Evolutionary conservation across 2,888 invertebrate genomes (phyloP).

Genomic region (Mycogona germanica): DNA sequence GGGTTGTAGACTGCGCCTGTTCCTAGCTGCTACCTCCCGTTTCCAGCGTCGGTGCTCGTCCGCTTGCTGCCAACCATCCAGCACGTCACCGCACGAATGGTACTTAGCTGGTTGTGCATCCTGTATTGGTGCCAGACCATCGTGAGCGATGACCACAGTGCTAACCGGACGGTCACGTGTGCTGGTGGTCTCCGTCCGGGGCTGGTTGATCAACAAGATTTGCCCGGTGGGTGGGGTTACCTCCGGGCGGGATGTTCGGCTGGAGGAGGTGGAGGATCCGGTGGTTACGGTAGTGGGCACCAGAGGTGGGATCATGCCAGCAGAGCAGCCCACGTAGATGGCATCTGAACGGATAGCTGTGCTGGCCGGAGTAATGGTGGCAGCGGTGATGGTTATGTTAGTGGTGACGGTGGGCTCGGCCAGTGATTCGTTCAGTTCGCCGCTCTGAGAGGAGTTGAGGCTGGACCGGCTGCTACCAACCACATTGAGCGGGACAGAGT

Average conservation of each 20-base stretch:
- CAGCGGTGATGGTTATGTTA: neutral
- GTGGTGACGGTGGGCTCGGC: neutral
- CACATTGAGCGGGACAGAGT: constrained; percentile 18
- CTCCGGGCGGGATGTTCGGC: neutral
- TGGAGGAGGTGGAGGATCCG: neutral
- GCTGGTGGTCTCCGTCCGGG: too few species aligned
- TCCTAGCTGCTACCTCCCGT: neutral
- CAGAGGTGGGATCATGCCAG: constrained; percentile 5
- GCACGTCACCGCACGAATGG: constrained; percentile 19
- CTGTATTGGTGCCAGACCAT: neutral
- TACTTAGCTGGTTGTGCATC: constrained; percentile 1
- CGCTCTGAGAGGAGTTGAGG: constrained; percentile 18
- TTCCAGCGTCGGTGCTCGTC: neutral
- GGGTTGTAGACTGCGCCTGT: constrained; percentile 18
- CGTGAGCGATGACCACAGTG: neutral
- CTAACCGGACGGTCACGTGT: neutral
- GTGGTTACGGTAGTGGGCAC: neutral
- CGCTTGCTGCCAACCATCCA: constrained; percentile 9
- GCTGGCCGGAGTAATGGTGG: neutral
- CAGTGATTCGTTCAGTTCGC: constrained; percentile 16
- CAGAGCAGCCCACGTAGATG: constrained; percentile 15
- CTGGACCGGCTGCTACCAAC: constrained; percentile 20
- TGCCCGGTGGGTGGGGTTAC: too few species aligned
- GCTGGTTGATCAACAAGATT: too few species aligned
- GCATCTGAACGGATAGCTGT: constrained; percentile 18